These are phyloP conservation scores for Chironomus riparius DNA, from an alignment of 2,888 invertebrate genomes.

Conservation along the genomic window DNA sequence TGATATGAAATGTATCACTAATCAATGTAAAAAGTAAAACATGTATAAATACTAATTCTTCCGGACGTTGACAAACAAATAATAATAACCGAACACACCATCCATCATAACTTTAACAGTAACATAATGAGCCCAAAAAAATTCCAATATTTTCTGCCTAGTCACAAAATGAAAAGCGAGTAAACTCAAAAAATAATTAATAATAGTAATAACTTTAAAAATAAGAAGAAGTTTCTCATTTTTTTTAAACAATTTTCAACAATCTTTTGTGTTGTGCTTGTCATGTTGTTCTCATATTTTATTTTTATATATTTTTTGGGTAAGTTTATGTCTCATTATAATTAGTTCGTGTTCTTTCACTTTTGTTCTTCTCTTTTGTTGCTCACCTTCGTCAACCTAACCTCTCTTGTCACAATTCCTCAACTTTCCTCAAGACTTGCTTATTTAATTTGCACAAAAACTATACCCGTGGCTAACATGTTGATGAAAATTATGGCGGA, in stretches of 20 bases:
- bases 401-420: no score
- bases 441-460: no score
- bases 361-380: not conserved
- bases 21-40: no score
- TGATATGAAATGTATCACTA: no score
- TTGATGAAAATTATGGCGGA: no score
- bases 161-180: not conserved
- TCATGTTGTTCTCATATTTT: conserved; percentile 19
- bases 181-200: not conserved
- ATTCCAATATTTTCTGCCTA: conserved; percentile 15
- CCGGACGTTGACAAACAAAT: no score
- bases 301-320: no score
- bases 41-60: no score
- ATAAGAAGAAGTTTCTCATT: not conserved
- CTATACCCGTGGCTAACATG: no score
- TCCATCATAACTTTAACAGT: no score
- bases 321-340: not conserved
- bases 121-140: not conserved
- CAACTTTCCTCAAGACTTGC: no score
- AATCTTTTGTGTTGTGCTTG: not conserved
- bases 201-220: not conserved
- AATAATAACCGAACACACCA: no score
- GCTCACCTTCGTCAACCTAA: not conserved
- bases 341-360: not conserved
- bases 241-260: not conserved